These are phyloP conservation scores for Tetraneura akinire DNA, from an alignment of 1,140 invertebrate species.

Conservation along the genomic window DNA sequence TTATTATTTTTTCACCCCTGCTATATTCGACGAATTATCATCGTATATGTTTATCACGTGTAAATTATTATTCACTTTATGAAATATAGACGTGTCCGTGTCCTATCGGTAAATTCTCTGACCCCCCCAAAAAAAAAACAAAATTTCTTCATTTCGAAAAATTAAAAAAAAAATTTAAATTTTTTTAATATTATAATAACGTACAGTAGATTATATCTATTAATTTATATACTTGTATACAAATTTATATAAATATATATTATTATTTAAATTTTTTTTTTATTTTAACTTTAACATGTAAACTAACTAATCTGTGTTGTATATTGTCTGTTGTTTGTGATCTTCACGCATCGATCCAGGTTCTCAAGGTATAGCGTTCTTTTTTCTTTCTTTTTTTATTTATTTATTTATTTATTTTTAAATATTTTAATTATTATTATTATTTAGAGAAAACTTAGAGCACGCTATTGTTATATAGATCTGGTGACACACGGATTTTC, in stretches of 20 bases:
- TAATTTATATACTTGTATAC: neutral
- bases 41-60: constrained; percentile 18
- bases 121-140: too few relatives aligned
- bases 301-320: constrained; percentile 49
- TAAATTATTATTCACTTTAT: constrained; percentile 26
- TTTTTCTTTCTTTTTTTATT: constrained; percentile 36
- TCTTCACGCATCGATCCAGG: constrained; percentile 51
- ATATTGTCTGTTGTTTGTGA: constrained; percentile 49
- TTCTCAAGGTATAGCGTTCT: constrained; percentile 51
- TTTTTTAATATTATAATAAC: neutral
- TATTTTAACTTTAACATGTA: constrained; percentile 27
- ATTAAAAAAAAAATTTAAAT: too few relatives aligned
- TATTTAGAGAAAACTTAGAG: constrained; percentile 50
- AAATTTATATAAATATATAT: neutral
- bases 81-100: too few relatives aligned
- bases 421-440: constrained; percentile 40
- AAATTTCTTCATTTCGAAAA: constrained; percentile 30
- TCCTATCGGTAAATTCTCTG: too few relatives aligned
- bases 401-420: too few relatives aligned
- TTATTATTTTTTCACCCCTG: constrained; percentile 23
- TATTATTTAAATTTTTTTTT: neutral
- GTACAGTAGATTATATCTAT: neutral
- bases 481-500: constrained; percentile 42
- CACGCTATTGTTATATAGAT: constrained; percentile 49
- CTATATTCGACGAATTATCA: constrained; percentile 34